A percentile compares a stretch with the other conserved stretches of the same genome.
Conservation (phyloP, 2,888 invertebrate species). For the Hydrotaea cyrtoneurina region DNA sequence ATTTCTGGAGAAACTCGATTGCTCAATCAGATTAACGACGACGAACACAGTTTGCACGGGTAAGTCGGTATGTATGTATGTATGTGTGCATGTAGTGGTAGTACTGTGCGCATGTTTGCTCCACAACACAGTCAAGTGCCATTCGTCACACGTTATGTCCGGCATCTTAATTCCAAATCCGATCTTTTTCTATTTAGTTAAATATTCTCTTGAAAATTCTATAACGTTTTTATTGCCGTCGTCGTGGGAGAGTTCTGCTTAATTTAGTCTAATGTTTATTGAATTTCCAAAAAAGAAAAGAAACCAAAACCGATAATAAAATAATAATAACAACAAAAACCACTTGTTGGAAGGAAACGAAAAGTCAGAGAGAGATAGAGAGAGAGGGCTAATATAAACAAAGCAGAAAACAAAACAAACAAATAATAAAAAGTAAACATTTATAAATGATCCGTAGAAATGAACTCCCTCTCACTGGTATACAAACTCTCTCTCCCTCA, state of each 20-base stretch:
- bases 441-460: neutral
- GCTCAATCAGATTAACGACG: neutral
- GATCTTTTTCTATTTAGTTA: neutral
- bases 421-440: conserved; percentile 3
- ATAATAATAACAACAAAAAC: conserved; percentile 23
- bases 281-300: neutral
- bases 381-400: conserved; percentile 2
- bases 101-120: too few relatives aligned
- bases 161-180: conserved; percentile 10
- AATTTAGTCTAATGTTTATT: conserved; percentile 29
- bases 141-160: neutral
- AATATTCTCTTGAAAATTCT: conserved; percentile 13
- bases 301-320: conserved; percentile 12
- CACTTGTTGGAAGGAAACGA: neutral
- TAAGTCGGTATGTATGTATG: neutral
- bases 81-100: neutral
- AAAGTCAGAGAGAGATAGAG: neutral
- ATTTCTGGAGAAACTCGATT: neutral
- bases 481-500: neutral
- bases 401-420: neutral
- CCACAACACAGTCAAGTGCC: neutral
- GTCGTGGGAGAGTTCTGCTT: conserved; percentile 50
- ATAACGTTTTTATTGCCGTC: neutral
- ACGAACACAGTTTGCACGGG: neutral
- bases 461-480: neutral